Evolutionary conservation across 2,888 invertebrate genomes (phyloP), one percentile per base, ranked within the genome.

Genomic region (Drosophila rellima): DNA sequence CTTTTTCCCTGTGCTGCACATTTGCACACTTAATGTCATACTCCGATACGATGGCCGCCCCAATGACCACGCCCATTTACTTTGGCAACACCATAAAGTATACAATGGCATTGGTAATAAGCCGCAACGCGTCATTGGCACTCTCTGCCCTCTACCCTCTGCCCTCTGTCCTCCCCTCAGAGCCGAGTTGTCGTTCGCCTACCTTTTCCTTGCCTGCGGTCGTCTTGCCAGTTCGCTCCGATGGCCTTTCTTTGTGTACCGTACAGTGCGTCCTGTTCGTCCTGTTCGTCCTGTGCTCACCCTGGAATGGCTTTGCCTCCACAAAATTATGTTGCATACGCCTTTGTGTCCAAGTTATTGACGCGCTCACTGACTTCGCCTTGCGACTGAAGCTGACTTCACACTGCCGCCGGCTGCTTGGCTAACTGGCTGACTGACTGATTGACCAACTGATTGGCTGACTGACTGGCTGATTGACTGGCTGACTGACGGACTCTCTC

Each of bases 91-190:
- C 73, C 77, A 69, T 80, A 76, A 82, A 79, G 76, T 79, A 74
- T 78, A 78, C 76, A 85, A 76, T 80, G 75, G 71, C 73, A 85
- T 76, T 79, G 76, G 79, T 80, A 81, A 80, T 86, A 85, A 86
- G 81, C 86, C 85, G 80, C 86, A 82, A 78, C 80, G 81, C 81
- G 81, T 82, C 80, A 80, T 78, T 83, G 78, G 65, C 81, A 54
- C 68, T 47, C 59, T 11, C 11, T 39, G 17, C 31, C 52, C 31
- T 10, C n/a, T 2, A 11, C 29, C 13, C 40, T 5, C 15, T 3
- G 11, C 8, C 1, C 37, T 15, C 18, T 3, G 37, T 3, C 26
- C 10, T 0, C 20, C 20, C 26, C 26, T 26, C 7, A 6, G 23
- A 6, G 6, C 23, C 7, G 1, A 23, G 6, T 6, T 17, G n/a